phyloP scores from a whole-genome alignment of 2,888 invertebrate species.

The Hyles lineata region DNA sequence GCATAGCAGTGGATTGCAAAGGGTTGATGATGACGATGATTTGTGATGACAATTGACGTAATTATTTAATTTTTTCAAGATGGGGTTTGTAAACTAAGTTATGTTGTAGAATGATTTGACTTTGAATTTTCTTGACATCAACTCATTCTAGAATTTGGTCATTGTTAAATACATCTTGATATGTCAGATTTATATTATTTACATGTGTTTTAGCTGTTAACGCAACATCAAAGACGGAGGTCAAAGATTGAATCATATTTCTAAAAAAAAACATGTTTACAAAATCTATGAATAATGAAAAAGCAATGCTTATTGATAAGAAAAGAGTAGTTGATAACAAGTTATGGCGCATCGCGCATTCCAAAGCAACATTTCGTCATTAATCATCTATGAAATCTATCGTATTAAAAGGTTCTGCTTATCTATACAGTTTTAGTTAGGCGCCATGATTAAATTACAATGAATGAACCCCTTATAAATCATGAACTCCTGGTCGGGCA shows the following conservation, averaged over 20 bases:
- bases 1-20: no score
- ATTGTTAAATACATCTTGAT: no score
- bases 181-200: neutral
- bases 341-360: conserved; percentile 1
- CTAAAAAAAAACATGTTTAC: neutral
- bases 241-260: neutral
- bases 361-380: neutral
- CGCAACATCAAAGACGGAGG: neutral
- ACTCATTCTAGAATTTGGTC: no score
- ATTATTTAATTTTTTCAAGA: no score
- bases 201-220: neutral
- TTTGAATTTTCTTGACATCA: no score
- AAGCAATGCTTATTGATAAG: conserved; percentile 9
- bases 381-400: neutral
- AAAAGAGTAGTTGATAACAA: conserved; percentile 8
- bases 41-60: no score
- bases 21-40: no score
- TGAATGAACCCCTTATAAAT: no score
- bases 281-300: conserved; percentile 9
- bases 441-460: neutral
- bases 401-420: neutral
- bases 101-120: no score
- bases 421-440: neutral
- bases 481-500: no score
- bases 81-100: no score